Base-by-base conservation (phyloP, 2,113 vertebrate species). In the Tenrec ecaudatus region DNA sequence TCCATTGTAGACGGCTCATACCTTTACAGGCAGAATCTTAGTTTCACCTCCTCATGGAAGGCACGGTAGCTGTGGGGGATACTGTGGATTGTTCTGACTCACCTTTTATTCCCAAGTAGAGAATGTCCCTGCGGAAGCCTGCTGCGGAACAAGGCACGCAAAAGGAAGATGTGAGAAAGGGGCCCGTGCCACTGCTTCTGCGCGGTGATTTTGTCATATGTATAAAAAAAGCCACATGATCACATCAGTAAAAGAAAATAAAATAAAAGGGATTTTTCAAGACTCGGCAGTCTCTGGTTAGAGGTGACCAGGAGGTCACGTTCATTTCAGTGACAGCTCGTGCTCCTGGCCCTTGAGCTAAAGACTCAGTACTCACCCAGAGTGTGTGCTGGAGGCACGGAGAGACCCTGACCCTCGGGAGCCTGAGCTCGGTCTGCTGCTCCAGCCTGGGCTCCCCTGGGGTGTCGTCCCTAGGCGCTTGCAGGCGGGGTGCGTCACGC, bases 391-490 rank as follows among this genome's bases (percentile, higher is more conserved):
- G 99, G 98, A 0, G 99, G 99, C 9, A 99, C 97, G 0, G 98
- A 98, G 22, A 99, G 98, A 19, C 99, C 99, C 33, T 99, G 95
- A 47, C 99, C 99, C 97, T 99, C 99, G 83, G 99, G 98, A 0
- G 99, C 99, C 97, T 99, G 98, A 99, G 99, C 97, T 98, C 99
- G 89, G 98, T 98, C 96, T 99, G 99, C 96, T 99, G 99, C 93
- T 99, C 98, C 88, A 98, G 97, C 0, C 99, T 97, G 88, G 99
- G 99, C 85, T 99, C 99, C 98, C 99, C 99, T 94, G 99, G 98
- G 89, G 99, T 99, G 97, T 99, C 99, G 94, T 99, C 99, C 27
- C 99, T 99, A 47, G 99, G 99, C 20, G 99, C 99, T 96, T 99
- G 99, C 98, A 99, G 99, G 93, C 99, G 98, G 17, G 99, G 98